A percentile compares a stretch with the other conserved stretches of the same genome.
phyloP scores from a whole-genome alignment of 1,140 invertebrate genomes.

The Oncopeltus fasciatus region DNA sequence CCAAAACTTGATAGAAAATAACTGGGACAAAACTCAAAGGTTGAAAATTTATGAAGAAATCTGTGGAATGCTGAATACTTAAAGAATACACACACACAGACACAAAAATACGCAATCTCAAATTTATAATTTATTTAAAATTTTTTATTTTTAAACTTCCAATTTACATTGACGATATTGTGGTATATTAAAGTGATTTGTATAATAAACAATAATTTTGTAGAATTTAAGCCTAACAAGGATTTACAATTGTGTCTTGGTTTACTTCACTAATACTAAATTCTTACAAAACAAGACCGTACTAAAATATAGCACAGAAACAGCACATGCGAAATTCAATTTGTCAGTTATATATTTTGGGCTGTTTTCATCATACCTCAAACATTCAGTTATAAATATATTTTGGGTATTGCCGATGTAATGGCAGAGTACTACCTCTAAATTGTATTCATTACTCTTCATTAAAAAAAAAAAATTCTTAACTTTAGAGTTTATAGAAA shows the following conservation, averaged over 20 bases:
- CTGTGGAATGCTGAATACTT: too few relatives aligned
- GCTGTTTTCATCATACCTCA: background rate
- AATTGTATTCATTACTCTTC: background rate
- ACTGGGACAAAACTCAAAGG: too few relatives aligned
- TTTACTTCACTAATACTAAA: background rate
- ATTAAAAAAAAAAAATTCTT: too few relatives aligned
- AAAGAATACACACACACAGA: too few relatives aligned
- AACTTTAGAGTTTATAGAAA: too few relatives aligned
- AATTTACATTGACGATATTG: too few relatives aligned
- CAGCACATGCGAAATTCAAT: background rate
- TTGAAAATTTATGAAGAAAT: too few relatives aligned
- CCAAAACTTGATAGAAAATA: too few relatives aligned
- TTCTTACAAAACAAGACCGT: background rate
- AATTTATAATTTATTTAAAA: too few relatives aligned
- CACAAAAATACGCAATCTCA: too few relatives aligned
- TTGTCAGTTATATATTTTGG: background rate
- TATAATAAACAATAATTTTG: slow-evolving; percentile 6
- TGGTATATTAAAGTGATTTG: slow-evolving; percentile 1
- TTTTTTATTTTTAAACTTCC: too few relatives aligned
- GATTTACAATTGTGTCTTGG: background rate
- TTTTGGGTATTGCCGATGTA: background rate
- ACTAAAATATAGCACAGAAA: slow-evolving; percentile 1
- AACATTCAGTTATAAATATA: background rate
- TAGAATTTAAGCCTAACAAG: slow-evolving; percentile 6
- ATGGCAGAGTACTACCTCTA: background rate